Base-by-base conservation (phyloP, 2,888 invertebrate genomes). In the Eupithecia vulgata region DNA sequence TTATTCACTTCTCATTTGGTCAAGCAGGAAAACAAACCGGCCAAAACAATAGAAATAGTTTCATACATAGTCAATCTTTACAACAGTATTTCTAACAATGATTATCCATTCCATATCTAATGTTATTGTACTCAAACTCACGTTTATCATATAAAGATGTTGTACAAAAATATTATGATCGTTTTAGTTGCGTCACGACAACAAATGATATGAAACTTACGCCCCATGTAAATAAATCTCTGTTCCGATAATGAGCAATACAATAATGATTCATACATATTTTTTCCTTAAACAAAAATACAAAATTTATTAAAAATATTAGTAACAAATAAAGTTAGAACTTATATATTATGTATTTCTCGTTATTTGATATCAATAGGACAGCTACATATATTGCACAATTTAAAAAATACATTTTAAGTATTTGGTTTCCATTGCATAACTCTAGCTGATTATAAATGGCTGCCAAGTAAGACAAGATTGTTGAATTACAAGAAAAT, bases 131-230 rank as follows among this genome's bases (percentile, higher is more conserved):
- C 37, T 13, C 37, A 34, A 30, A 61, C 15, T 17, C 21, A 37
- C 17, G 62, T 37, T 61, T n/a, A 37, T 64, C 62, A 37, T 37
- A 12, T 21, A 35, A 35, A 64, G 30, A 35, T 35, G n/a, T 35
- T 64, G 57, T 74, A 73, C 70, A 71, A 74, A 70, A 71, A 71
- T 74, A 73, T 71, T 61, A 74, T 68, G 64, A 70, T 71, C 37
- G 71, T 70, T 70, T 74, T 59, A 70, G 57, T 65, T 70, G 74
- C 68, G 68, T 68, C 67, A 68, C 73, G 67, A 67, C 30, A 30
- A 59, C 37, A 37, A 65, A 68, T 65, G 10, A 74, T 61, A 67
- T 64, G 35, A 62, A 74, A 65, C 62, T n/a, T 67, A 62, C 70
- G 40, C 40, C 62, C 59, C 59, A 72, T 52, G 7, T 59, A 70